phyloP scores from a whole-genome alignment of 2,797 vertebrate species.

The Champsocephalus gunnari region DNA sequence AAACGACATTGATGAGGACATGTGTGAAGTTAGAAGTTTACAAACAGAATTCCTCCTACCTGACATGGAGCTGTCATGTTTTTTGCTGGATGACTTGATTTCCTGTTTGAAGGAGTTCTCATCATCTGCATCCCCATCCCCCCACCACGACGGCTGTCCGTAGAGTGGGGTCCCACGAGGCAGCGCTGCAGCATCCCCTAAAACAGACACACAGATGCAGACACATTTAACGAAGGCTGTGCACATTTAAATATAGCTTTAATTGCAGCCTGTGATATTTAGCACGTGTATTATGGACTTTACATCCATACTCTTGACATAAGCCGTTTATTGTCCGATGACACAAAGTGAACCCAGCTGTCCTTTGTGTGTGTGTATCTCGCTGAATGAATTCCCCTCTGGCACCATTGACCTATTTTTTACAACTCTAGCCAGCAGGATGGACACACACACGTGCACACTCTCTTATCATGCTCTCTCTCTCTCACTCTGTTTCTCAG shows the following conservation, averaged over 20 bases:
- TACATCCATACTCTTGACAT: background rate
- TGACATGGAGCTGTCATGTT: slow-evolving; percentile 83
- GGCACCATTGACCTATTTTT: slow-evolving; percentile 67
- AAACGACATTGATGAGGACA: background rate
- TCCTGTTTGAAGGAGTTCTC: slow-evolving; percentile 92
- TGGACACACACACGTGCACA: slow-evolving; percentile 11
- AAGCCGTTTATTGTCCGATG: slow-evolving; percentile 19
- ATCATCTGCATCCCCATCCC: slow-evolving; percentile 95
- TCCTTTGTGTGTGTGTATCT: slow-evolving; percentile 30
- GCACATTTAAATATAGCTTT: slow-evolving; percentile 12
- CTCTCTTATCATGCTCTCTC: background rate
- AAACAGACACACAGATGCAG: slow-evolving; percentile 33
- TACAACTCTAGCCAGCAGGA: slow-evolving; percentile 39
- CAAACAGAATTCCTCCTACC: slow-evolving; percentile 77
- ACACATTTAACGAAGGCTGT: slow-evolving; percentile 24
- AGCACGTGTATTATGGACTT: slow-evolving; percentile 11
- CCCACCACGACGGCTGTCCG: slow-evolving; percentile 99
- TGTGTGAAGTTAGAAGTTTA: background rate
- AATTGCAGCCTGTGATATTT: background rate
- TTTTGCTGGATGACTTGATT: slow-evolving; percentile 88
- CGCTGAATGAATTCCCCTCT: slow-evolving; percentile 42
- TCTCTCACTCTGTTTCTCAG: background rate
- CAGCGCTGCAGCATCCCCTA: slow-evolving; percentile 88
- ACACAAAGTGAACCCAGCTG: slow-evolving; percentile 54
- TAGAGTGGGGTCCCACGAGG: slow-evolving; percentile 97